phyloP scores from a whole-genome alignment of 2,113 vertebrate species.

The Marcusenius ussheri region DNA sequence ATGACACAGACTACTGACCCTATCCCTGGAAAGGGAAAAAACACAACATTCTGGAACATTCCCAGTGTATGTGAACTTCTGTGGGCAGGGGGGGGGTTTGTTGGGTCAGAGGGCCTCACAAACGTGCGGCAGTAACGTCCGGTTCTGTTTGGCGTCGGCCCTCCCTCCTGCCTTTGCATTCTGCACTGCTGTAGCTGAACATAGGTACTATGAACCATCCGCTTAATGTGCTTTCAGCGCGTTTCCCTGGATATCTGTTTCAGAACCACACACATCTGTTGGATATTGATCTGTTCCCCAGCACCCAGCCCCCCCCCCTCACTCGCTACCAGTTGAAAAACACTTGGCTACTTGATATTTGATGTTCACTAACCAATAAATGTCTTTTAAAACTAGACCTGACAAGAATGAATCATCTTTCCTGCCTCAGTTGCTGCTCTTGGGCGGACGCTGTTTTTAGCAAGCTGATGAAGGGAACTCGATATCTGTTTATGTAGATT shows the following conservation, averaged over 20 bases:
- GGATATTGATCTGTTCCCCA: neutral
- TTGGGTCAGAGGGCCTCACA: neutral
- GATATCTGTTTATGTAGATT: neutral
- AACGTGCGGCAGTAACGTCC: neutral
- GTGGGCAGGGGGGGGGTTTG: neutral
- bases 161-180: neutral
- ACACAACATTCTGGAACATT: conserved; percentile 12
- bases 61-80: conserved; percentile 4
- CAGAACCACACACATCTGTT: neutral
- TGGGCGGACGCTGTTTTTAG: neutral
- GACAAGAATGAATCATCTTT: neutral
- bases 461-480: neutral
- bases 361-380: conserved; percentile 16
- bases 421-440: neutral
- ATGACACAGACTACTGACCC: neutral
- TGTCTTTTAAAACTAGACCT: conserved; percentile 3
- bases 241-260: neutral
- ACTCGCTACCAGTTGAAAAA: neutral
- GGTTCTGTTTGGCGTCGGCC: neutral
- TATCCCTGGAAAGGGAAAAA: neutral
- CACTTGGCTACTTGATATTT: conserved; percentile 6
- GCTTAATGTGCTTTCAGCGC: neutral
- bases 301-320: no score
- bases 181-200: neutral
- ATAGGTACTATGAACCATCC: neutral